Evolutionary conservation across 2,113 vertebrate species (phyloP).

Genomic region (Varanus salvator): DNA sequence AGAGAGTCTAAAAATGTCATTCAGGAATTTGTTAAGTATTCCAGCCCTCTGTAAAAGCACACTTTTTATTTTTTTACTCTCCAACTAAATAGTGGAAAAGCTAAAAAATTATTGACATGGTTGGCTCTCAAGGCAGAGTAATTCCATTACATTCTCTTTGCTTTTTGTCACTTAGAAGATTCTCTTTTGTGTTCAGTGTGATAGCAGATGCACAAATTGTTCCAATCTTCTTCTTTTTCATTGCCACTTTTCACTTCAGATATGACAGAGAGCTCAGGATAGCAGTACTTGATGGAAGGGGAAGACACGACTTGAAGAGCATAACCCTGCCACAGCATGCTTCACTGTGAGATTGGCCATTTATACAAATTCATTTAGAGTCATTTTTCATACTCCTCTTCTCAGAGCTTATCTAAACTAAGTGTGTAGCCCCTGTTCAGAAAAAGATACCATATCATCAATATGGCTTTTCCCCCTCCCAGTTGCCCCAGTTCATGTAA

Average conservation of each 20-base stretch:
- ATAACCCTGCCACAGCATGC: slow-evolving; percentile 29
- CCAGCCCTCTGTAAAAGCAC: neutral
- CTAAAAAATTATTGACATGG: slow-evolving; percentile 31
- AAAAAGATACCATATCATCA: neutral
- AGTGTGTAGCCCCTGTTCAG: slow-evolving; percentile 1
- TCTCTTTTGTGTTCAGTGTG: slow-evolving; percentile 9
- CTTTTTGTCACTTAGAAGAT: slow-evolving; percentile 42
- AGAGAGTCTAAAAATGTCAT: neutral
- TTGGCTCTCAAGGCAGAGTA: neutral
- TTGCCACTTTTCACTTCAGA: slow-evolving; percentile 24
- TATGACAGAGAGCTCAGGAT: slow-evolving; percentile 37
- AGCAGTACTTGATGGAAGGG: slow-evolving; percentile 38
- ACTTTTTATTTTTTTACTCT: neutral
- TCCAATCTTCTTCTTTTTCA: slow-evolving; percentile 34
- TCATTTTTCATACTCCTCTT: slow-evolving; percentile 30
- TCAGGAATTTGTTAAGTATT: neutral
- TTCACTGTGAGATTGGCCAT: slow-evolving; percentile 27
- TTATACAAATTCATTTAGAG: slow-evolving; percentile 48
- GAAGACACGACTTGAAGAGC: slow-evolving; percentile 41
- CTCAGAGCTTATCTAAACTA: neutral
- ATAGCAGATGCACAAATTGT: slow-evolving; percentile 15
- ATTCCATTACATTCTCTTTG: slow-evolving; percentile 20
- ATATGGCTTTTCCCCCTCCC: neutral
- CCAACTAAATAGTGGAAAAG: slow-evolving; percentile 1
- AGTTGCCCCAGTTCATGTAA: neutral